Percentiles rank a stretch among this genome's conserved stretches.
Evolutionary conservation across 2,113 vertebrate genomes (phyloP).

Genomic region (Setophaga kirtlandii): DNA sequence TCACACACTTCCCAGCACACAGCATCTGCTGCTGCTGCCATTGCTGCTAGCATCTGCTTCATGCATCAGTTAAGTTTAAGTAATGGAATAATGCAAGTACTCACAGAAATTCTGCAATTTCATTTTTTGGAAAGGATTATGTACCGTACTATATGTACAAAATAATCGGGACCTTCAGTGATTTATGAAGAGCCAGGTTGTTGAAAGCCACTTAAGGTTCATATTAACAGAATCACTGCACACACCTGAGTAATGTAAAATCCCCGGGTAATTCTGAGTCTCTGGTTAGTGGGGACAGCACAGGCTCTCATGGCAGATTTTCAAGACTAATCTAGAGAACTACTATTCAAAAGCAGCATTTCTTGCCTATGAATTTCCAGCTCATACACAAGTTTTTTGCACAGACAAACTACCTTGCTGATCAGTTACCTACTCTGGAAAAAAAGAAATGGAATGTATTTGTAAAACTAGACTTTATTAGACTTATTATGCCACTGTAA

Average conservation of each 20-base stretch:
- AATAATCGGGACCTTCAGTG: not conserved
- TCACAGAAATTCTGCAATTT: not conserved
- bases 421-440: not conserved
- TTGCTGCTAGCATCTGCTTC: not conserved
- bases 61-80: not conserved
- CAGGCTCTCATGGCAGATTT: not conserved
- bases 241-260: not conserved
- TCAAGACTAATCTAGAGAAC: not conserved
- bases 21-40: not conserved
- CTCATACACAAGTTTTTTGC: not conserved
- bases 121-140: not conserved
- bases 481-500: not conserved
- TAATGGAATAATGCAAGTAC: not conserved
- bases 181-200: not conserved
- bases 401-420: not conserved
- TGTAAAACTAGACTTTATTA: not conserved
- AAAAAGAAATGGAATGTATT: not conserved
- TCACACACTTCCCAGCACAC: fast-evolving
- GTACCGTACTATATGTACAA: not conserved
- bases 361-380: not conserved
- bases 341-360: not conserved
- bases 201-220: not conserved
- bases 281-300: not conserved
- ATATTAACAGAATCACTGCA: not conserved
- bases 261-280: not conserved